These are phyloP conservation scores for Neoarius graeffei DNA, from an alignment of 2,113 vertebrate species.

Conservation along the genomic window DNA sequence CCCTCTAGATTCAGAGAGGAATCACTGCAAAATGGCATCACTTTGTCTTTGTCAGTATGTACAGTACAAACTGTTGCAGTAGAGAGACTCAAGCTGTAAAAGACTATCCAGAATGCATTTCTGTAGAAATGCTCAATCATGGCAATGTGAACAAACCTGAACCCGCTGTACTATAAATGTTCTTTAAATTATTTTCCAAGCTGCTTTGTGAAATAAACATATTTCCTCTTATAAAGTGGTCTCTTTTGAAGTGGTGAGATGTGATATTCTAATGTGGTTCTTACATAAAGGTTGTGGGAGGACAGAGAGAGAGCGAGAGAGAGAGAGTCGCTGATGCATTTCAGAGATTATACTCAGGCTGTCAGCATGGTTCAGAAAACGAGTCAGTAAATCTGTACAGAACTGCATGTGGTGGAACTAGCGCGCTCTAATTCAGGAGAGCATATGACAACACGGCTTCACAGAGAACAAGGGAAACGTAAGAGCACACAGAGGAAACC, in stretches of 20 bases:
- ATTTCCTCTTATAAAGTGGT: constrained; percentile 30
- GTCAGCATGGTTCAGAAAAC: constrained; percentile 45
- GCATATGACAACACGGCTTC: not conserved
- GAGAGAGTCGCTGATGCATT: constrained; percentile 40
- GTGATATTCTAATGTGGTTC: constrained; percentile 4
- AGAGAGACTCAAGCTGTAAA: constrained; percentile 14
- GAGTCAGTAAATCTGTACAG: constrained; percentile 37
- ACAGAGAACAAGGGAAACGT: not conserved
- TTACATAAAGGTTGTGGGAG: constrained; percentile 35
- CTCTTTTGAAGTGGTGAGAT: not conserved
- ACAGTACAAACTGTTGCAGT: constrained; percentile 62
- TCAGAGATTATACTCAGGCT: constrained; percentile 44
- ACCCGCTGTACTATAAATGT: constrained; percentile 1
- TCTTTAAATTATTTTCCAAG: constrained; percentile 51
- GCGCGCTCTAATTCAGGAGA: not conserved
- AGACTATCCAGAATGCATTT: constrained; percentile 31
- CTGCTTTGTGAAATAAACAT: constrained; percentile 41
- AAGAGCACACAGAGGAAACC: not conserved
- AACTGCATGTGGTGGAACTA: constrained; percentile 15
- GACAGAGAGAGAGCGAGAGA: constrained; percentile 35
- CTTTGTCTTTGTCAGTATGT: constrained; percentile 78
- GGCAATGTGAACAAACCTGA: constrained; percentile 33
- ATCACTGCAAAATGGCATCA: constrained; percentile 62
- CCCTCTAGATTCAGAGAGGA: constrained; percentile 42
- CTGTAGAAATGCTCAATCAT: constrained; percentile 55